phyloP scores from a whole-genome alignment of 2,888 invertebrate species.

The Selenia dentaria region DNA sequence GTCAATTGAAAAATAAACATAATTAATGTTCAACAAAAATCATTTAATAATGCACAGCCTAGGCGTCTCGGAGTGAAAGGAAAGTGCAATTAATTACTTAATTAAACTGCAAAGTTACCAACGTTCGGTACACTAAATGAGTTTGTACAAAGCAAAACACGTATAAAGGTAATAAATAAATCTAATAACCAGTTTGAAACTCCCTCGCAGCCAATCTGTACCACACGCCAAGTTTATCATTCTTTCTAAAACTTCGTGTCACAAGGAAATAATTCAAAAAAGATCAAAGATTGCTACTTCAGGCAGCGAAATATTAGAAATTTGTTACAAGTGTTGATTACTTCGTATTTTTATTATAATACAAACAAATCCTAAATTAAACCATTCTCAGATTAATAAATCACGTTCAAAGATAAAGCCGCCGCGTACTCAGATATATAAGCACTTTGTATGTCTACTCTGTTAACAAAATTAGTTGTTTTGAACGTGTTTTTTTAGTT shows the following conservation, averaged over 20 bases:
- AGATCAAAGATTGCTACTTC: conserved; percentile 34
- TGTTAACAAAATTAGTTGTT: no score
- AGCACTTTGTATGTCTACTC: no score
- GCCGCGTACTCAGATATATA: no score
- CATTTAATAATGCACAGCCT: conserved; percentile 19
- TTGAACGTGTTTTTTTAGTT: no score
- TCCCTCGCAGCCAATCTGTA: conserved; percentile 46
- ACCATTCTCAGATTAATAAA: conserved; percentile 19
- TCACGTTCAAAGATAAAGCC: no score
- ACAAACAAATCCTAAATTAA: conserved; percentile 14
- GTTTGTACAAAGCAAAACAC: conserved; percentile 39
- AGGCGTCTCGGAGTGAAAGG: conserved; percentile 37
- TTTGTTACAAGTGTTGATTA: conserved; percentile 20
- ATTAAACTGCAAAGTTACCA: conserved; percentile 47
- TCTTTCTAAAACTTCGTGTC: conserved; percentile 18
- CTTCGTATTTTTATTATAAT: conserved; percentile 22
- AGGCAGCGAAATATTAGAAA: conserved; percentile 20
- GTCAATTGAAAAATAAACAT: no score
- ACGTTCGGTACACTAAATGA: conserved; percentile 41
- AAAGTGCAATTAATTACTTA: conserved; percentile 40
- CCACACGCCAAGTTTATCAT: conserved; percentile 15
- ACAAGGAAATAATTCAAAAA: conserved; percentile 28
- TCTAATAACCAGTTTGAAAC: conserved; percentile 52
- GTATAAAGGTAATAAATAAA: conserved; percentile 52
- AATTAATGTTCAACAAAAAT: neutral